Evolutionary conservation across 2,888 invertebrate genomes (phyloP).

Genomic region (Scaptodrosophila latifasciaeformis): DNA sequence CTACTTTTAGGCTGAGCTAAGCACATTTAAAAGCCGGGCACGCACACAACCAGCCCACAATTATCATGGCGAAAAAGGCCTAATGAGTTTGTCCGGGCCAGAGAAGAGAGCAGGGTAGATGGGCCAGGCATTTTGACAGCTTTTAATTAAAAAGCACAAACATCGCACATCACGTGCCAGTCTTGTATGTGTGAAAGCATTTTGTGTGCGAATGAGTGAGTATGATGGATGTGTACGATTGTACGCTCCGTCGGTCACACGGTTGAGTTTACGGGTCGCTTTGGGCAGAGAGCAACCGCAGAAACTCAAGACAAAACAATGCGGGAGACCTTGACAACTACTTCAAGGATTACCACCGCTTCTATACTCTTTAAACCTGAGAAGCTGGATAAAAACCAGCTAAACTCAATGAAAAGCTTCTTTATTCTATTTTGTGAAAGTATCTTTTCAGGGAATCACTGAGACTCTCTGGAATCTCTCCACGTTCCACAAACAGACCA

Average conservation of each 20-base stretch:
- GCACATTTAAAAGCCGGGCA: slow-evolving; percentile 25
- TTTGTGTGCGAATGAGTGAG: background rate
- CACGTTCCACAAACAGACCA: too few relatives aligned
- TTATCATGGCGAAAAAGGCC: background rate
- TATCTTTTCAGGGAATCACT: too few relatives aligned
- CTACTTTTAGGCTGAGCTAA: slow-evolving; percentile 13
- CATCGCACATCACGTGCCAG: slow-evolving; percentile 46
- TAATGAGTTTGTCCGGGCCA: slow-evolving; percentile 11
- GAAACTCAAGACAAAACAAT: background rate
- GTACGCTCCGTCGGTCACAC: too few relatives aligned
- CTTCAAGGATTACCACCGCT: too few relatives aligned
- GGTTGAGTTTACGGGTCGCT: slow-evolving; percentile 9
- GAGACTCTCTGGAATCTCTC: too few relatives aligned
- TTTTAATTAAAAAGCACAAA: slow-evolving; percentile 61
- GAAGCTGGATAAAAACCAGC: too few relatives aligned
- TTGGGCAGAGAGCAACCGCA: slow-evolving; percentile 17
- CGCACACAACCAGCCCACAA: slow-evolving; percentile 5
- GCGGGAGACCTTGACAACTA: slow-evolving; percentile 42
- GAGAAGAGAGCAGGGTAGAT: slow-evolving; percentile 3
- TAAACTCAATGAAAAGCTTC: too few relatives aligned
- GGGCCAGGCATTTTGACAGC: slow-evolving; percentile 54
- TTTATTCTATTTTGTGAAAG: too few relatives aligned
- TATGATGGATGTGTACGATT: slow-evolving; percentile 15
- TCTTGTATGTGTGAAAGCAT: slow-evolving; percentile 15
- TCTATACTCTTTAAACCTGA: too few relatives aligned